Evolutionary conservation across 2,797 vertebrate genomes (phyloP).

Genomic region (Anabas testudineus): DNA sequence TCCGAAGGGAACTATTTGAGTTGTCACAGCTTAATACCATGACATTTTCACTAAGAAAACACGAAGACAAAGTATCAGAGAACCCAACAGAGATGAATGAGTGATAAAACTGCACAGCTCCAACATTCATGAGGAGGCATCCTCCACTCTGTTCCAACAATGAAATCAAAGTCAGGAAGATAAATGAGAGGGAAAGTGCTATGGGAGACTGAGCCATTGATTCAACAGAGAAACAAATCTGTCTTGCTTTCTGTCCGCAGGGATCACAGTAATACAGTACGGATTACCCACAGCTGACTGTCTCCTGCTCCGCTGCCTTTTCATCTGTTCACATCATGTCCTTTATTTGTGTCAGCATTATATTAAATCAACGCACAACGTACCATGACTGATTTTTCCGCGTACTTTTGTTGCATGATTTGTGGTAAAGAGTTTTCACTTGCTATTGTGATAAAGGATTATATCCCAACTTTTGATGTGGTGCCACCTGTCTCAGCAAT

Average conservation of each 20-base stretch:
- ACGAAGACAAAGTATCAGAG: conserved; percentile 30
- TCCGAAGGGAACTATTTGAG: conserved; percentile 28
- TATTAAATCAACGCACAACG: no score
- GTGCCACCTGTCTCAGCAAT: no score
- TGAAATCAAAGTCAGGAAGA: conserved; percentile 68
- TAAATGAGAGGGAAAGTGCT: conserved; percentile 67
- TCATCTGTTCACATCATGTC: conserved; percentile 11
- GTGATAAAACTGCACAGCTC: conserved; percentile 49
- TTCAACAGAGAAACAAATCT: conserved; percentile 64
- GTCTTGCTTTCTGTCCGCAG: conserved; percentile 59
- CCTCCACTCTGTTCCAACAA: conserved; percentile 54
- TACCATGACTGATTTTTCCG: no score
- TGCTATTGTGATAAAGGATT: no score
- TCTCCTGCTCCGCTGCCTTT: conserved; percentile 12
- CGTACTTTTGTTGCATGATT: no score
- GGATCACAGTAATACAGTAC: conserved; percentile 57
- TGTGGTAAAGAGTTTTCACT: no score
- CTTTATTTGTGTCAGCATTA: not conserved
- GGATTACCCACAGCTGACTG: conserved; percentile 32
- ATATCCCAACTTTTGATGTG: no score
- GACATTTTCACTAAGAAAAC: conserved; percentile 40
- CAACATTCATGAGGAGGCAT: conserved; percentile 33
- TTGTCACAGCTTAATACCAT: conserved; percentile 32
- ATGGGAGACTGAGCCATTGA: conserved; percentile 68
- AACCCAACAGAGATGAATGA: conserved; percentile 54